Percentiles rank a stretch among this genome's conserved stretches.
These are phyloP conservation scores for Sebastes goodei DNA, from an alignment of 2,797 vertebrate species.

Conservation along the genomic window DNA sequence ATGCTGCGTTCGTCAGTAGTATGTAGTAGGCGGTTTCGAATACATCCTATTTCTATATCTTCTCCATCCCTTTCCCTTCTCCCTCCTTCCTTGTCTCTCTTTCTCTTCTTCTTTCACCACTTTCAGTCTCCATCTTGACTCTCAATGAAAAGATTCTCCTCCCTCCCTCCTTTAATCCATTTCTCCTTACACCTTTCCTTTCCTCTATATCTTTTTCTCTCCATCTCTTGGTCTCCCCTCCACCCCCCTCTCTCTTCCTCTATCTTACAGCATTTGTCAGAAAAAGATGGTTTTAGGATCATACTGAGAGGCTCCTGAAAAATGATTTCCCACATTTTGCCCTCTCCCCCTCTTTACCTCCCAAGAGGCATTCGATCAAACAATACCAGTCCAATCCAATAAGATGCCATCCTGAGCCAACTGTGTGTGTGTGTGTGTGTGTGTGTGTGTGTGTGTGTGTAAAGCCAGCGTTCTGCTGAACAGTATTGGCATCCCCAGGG, in stretches of 20 bases:
- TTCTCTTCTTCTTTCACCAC: not conserved
- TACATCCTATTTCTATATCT: not conserved
- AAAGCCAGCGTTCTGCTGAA: constrained; percentile 20
- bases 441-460: not conserved
- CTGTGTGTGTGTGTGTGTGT: constrained; percentile 1
- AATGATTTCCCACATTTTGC: constrained; percentile 21
- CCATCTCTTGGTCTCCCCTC: not conserved
- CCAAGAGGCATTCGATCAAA: constrained; percentile 38
- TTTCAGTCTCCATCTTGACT: not conserved
- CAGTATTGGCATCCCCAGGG: constrained; percentile 22
- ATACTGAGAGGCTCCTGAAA: constrained; percentile 7
- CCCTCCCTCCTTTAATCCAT: not conserved
- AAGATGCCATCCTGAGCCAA: constrained; percentile 28
- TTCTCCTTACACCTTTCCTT: not conserved
- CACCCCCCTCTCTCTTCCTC: not conserved
- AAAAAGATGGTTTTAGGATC: constrained; percentile 9
- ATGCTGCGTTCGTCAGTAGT: no score
- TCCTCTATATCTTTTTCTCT: not conserved
- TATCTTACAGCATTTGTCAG: constrained; percentile 19
- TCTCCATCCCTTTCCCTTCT: not conserved
- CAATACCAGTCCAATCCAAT: constrained; percentile 40
- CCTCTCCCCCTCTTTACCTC: not conserved
- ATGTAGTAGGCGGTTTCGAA: no score
- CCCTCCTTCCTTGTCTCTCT: not conserved
- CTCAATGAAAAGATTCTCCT: not conserved